These are phyloP conservation scores for Platycercus adscitus DNA, from an alignment of 2,113 vertebrate species.

Conservation along the genomic window DNA sequence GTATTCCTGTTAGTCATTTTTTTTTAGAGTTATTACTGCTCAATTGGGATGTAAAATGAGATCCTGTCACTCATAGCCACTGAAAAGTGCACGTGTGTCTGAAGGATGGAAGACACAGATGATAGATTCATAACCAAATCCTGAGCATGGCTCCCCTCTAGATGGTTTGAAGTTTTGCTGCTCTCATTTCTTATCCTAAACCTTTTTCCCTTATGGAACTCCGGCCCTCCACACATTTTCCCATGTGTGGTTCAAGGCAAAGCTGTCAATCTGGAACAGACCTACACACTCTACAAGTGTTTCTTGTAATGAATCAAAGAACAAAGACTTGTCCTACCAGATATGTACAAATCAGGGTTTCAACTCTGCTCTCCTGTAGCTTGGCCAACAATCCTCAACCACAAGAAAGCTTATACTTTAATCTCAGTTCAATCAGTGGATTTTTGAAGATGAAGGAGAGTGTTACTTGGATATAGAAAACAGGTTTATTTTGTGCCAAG, in stretches of 20 bases:
- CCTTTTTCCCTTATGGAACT: not conserved
- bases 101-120: not conserved
- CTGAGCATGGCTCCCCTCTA: not conserved
- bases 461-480: conserved; percentile 13
- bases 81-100: not conserved
- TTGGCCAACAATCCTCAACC: conserved; percentile 40
- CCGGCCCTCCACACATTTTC: not conserved
- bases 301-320: conserved; percentile 21
- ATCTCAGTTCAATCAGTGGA: conserved; percentile 38
- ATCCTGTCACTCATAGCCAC: not conserved
- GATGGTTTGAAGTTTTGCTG: not conserved
- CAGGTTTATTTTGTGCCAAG: conserved; percentile 21
- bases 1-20: not conserved
- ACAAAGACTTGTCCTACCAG: conserved; percentile 33
- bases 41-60: not conserved
- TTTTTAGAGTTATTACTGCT: not conserved
- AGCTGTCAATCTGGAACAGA: conserved; percentile 8
- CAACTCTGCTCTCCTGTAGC: conserved; percentile 6
- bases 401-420: conserved; percentile 56
- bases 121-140: not conserved
- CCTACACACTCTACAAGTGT: not conserved
- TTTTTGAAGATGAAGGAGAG: conserved; percentile 43
- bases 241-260: not conserved
- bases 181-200: not conserved
- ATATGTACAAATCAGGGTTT: conserved; percentile 4